phyloP scores from a whole-genome alignment of 1,140 invertebrate genomes.

The Heliconius hermathena region DNA sequence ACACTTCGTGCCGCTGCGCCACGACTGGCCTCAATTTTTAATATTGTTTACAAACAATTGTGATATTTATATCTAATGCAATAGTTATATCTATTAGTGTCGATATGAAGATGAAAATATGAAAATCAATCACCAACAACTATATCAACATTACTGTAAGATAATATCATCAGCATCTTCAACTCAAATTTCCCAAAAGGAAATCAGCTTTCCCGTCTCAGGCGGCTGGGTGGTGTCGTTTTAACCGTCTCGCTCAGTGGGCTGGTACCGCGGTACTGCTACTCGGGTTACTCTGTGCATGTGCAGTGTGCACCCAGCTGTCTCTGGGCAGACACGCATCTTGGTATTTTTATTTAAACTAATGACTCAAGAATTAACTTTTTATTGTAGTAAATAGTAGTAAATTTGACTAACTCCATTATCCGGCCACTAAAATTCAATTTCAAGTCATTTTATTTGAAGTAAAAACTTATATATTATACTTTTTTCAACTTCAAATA shows the following conservation, averaged over 20 bases:
- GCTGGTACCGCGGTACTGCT: conserved; percentile 45
- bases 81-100: too few relatives aligned
- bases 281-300: conserved; percentile 54
- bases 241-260: conserved; percentile 63
- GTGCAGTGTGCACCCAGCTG: conserved; percentile 44
- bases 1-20: too few relatives aligned
- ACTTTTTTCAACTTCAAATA: too few relatives aligned
- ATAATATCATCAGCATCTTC: conserved; percentile 16
- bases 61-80: too few relatives aligned
- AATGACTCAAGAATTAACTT: not conserved
- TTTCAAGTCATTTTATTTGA: too few relatives aligned
- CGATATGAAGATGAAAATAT: not conserved
- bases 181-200: conserved; percentile 54
- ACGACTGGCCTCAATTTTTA: too few relatives aligned
- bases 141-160: not conserved
- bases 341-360: not conserved
- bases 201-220: conserved; percentile 63
- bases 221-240: conserved; percentile 54
- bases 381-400: too few relatives aligned
- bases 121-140: not conserved
- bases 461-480: too few relatives aligned
- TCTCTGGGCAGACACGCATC: not conserved
- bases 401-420: too few relatives aligned
- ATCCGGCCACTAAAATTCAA: too few relatives aligned
- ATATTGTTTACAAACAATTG: too few relatives aligned